Percentiles rank a stretch among this genome's conserved stretches.
Conservation (phyloP, 2,888 invertebrate species). For the Elysia crispata region DNA sequence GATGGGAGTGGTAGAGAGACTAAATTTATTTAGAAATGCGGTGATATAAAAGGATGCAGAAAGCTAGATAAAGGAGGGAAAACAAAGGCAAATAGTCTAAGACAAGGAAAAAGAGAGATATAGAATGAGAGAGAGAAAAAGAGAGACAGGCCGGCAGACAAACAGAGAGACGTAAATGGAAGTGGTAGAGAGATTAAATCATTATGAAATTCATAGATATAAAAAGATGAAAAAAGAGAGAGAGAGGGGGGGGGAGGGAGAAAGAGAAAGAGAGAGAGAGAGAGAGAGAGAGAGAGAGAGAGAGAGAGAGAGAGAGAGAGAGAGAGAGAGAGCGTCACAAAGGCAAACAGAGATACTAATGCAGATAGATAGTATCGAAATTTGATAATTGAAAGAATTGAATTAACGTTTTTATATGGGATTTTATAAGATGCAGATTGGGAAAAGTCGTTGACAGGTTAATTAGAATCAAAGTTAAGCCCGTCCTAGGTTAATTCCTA, state of each 20-base stretch:
- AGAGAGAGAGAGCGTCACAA: not conserved
- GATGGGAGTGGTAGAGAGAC: conserved; percentile 20
- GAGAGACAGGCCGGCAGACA: conserved; percentile 1
- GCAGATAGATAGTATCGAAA: not conserved
- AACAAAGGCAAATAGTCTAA: not conserved
- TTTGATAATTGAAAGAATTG: too few relatives aligned
- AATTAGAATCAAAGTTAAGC: too few relatives aligned
- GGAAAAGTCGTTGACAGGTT: too few relatives aligned
- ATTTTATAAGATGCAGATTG: too few relatives aligned
- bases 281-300: conserved; percentile 32
- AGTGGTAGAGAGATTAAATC: not conserved
- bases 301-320: not conserved
- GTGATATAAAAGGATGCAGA: not conserved
- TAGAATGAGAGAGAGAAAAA: not conserved
- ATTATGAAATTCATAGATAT: too few relatives aligned
- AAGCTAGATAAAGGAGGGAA: not conserved
- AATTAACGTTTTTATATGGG: too few relatives aligned
- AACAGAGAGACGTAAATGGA: not conserved
- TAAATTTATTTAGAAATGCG: not conserved
- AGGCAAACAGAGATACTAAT: not conserved
- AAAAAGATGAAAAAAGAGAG: too few relatives aligned
- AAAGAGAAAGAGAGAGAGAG: conserved; percentile 9
- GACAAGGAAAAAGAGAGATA: not conserved
- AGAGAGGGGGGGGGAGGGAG: too few relatives aligned
- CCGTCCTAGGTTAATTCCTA: too few relatives aligned